These are phyloP conservation scores for Corythoichthys intestinalis DNA, from an alignment of 2,113 vertebrate species.

Conservation along the genomic window DNA sequence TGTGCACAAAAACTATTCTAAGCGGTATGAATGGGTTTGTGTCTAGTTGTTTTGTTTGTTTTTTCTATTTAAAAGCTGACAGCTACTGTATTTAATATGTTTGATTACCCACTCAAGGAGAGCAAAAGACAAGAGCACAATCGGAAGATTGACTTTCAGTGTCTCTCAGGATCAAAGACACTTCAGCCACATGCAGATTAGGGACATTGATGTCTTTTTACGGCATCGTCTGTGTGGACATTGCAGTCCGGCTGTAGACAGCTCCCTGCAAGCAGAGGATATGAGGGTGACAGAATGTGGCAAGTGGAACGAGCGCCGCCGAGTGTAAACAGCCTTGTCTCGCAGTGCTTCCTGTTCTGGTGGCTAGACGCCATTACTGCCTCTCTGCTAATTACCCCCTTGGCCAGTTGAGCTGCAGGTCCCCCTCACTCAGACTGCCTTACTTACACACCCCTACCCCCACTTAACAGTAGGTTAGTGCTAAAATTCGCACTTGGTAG, in stretches of 20 bases:
- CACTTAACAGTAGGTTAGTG: slow-evolving; percentile 47
- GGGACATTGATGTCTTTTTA: slow-evolving; percentile 55
- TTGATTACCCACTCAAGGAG: slow-evolving; percentile 22
- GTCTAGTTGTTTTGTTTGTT: slow-evolving; percentile 13
- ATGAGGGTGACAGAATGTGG: slow-evolving; percentile 49
- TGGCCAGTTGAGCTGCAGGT: slow-evolving; percentile 29
- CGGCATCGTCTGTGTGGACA: slow-evolving; percentile 55
- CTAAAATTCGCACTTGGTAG: slow-evolving; percentile 50
- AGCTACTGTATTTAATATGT: background rate
- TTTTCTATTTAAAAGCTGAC: slow-evolving; percentile 13
- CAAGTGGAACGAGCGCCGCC: slow-evolving; percentile 34
- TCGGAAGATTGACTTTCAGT: slow-evolving; percentile 27
- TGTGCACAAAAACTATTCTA: background rate
- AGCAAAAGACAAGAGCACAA: slow-evolving; percentile 37
- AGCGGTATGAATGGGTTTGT: background rate
- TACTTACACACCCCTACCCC: slow-evolving; percentile 7
- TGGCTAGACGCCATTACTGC: slow-evolving; percentile 58
- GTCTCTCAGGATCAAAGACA: slow-evolving; percentile 51
- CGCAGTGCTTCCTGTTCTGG: slow-evolving; percentile 60
- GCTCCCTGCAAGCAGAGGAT: slow-evolving; percentile 39
- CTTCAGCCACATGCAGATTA: slow-evolving; percentile 29
- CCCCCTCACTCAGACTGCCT: slow-evolving; percentile 16
- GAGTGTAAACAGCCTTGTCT: slow-evolving; percentile 48
- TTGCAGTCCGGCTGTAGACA: slow-evolving; percentile 43
- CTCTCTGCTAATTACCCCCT: slow-evolving; percentile 59